Conservation (phyloP, 2,113 vertebrate genomes). For the Psophia crepitans region DNA sequence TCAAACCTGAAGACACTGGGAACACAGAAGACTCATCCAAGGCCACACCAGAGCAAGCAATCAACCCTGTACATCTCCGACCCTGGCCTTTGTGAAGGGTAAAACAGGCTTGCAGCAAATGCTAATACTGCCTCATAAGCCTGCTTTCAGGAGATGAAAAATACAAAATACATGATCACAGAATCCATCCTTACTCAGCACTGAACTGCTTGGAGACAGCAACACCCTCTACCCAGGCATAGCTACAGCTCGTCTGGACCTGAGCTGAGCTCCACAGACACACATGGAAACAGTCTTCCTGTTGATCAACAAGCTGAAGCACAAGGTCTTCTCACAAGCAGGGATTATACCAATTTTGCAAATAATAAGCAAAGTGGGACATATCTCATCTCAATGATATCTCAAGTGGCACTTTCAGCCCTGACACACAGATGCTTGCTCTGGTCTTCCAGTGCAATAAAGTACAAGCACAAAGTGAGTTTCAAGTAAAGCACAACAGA, state of each 20-base stretch:
- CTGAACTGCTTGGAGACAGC: background rate
- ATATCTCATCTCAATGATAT: background rate
- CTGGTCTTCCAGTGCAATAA: background rate
- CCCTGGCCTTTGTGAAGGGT: background rate
- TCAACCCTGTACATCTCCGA: background rate
- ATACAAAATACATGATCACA: rapidly evolving
- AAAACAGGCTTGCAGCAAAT: no score
- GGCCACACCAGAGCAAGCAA: background rate
- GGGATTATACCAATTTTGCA: background rate
- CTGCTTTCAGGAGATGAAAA: background rate
- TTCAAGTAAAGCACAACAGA: background rate
- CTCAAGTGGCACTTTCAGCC: background rate
- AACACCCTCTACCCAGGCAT: background rate
- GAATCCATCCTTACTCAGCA: background rate
- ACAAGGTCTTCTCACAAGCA: background rate
- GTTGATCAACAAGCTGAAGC: background rate
- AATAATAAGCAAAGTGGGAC: background rate
- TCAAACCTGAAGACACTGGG: background rate
- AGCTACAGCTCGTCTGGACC: background rate
- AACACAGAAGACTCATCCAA: background rate
- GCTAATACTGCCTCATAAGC: background rate
- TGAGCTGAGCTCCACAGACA: background rate
- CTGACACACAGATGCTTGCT: background rate
- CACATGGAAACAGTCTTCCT: background rate
- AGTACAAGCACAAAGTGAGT: background rate